These are phyloP conservation scores for Gymnosoma rotundatum DNA, from an alignment of 2,888 invertebrate genomes.

Conservation along the genomic window DNA sequence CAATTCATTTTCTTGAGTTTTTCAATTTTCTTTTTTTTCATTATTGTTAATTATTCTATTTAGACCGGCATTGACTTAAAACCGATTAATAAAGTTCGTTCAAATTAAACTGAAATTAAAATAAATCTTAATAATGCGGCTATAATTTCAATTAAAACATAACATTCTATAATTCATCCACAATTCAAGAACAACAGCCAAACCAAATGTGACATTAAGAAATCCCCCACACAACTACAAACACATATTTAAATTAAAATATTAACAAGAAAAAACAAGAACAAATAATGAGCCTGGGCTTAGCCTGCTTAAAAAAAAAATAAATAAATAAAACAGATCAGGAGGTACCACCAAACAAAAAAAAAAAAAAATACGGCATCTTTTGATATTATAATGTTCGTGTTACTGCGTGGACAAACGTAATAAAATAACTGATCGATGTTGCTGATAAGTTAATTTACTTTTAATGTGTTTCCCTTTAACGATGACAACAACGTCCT, in stretches of 20 bases:
- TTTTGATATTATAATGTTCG: constrained; percentile 82
- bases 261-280: constrained; percentile 23
- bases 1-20: too few species aligned
- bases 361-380: constrained; percentile 76
- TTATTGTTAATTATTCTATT: background rate
- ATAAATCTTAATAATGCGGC: constrained; percentile 65
- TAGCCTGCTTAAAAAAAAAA: background rate
- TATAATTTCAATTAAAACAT: constrained; percentile 46
- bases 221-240: background rate
- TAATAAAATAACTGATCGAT: constrained; percentile 83
- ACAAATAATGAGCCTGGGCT: constrained; percentile 23
- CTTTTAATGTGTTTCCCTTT: constrained; percentile 81
- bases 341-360: constrained; percentile 28
- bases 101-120: constrained; percentile 55
- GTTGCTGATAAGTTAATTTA: constrained; percentile 83
- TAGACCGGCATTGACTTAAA: background rate
- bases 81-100: constrained; percentile 52
- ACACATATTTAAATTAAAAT: constrained; percentile 25
- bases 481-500: constrained; percentile 57
- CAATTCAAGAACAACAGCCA: constrained; percentile 8
- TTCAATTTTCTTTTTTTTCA: background rate
- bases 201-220: constrained; percentile 22
- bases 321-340: background rate
- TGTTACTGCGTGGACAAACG: constrained; percentile 82
- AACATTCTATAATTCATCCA: constrained; percentile 23